phyloP scores from a whole-genome alignment of 1,140 invertebrate genomes.

The Calliphora vicina region DNA sequence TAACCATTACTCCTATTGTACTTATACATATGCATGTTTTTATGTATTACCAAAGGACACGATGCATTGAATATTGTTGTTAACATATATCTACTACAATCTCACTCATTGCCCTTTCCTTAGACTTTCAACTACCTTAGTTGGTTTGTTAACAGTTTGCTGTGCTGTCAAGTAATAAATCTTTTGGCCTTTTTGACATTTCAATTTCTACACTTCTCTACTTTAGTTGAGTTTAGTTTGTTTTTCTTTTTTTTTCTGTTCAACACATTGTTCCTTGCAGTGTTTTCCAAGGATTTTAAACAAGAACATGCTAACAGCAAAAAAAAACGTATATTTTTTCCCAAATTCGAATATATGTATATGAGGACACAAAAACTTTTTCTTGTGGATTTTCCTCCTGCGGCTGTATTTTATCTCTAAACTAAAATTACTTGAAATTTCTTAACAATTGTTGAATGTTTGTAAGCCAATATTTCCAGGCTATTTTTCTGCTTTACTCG shows the following conservation, averaged over 20 bases:
- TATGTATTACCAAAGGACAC: background rate
- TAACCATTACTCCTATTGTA: no score
- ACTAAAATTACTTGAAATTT: no score
- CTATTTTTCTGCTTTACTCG: background rate
- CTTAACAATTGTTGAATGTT: no score
- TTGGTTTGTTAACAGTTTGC: slow-evolving; percentile 31
- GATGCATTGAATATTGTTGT: background rate
- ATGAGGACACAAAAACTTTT: background rate
- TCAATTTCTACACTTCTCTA: slow-evolving; percentile 35
- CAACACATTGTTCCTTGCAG: background rate
- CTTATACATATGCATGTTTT: no score
- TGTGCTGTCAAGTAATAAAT: slow-evolving; percentile 33
- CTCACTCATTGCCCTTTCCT: background rate
- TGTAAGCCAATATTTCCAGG: background rate
- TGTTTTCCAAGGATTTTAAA: slow-evolving; percentile 3
- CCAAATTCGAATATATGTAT: slow-evolving; percentile 9
- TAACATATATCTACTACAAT: background rate
- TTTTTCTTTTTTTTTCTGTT: background rate
- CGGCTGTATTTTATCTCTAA: background rate
- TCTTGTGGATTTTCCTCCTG: background rate
- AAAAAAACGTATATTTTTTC: background rate
- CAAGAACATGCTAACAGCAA: background rate
- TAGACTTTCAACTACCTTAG: background rate
- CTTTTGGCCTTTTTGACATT: slow-evolving; percentile 37
- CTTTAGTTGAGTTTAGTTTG: background rate